Conservation (phyloP, 92 coral and sea anemone species). For the Heliopora coerulea region DNA sequence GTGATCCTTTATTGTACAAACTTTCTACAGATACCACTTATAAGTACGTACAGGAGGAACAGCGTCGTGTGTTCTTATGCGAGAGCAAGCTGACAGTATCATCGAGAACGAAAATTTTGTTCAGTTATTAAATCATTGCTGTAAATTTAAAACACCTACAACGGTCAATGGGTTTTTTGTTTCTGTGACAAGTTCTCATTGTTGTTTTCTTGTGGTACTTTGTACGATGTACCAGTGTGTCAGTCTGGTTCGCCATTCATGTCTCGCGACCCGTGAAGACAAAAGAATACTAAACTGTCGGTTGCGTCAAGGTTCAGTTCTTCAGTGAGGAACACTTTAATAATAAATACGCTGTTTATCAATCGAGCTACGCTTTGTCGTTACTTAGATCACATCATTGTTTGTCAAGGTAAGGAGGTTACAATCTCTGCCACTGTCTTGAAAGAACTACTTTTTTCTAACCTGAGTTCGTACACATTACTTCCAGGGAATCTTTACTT, state of each 20-base stretch:
- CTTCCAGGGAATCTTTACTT: too few relatives aligned
- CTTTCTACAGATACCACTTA: too few relatives aligned
- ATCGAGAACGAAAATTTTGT: too few relatives aligned
- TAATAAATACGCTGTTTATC: slow-evolving; percentile 27
- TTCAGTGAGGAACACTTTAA: slow-evolving; percentile 10
- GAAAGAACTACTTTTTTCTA: not conserved
- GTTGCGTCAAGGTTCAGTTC: slow-evolving; percentile 7
- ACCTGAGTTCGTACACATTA: too few relatives aligned
- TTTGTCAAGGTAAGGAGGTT: slow-evolving; percentile 39
- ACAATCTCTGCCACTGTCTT: not conserved
- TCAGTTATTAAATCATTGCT: too few relatives aligned
- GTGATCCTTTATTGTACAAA: too few relatives aligned
- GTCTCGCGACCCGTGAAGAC: slow-evolving; percentile 26
- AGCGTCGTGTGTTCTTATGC: too few relatives aligned
- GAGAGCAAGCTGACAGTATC: too few relatives aligned
- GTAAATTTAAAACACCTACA: too few relatives aligned
- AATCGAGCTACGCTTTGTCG: slow-evolving; percentile 8
- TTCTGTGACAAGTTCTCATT: not conserved
- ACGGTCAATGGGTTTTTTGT: not conserved
- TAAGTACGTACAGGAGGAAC: too few relatives aligned
- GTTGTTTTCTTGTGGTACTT: slow-evolving; percentile 16
- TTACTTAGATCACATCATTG: slow-evolving; percentile 21
- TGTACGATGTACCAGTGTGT: slow-evolving; percentile 3
- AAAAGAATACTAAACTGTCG: slow-evolving; percentile 4
- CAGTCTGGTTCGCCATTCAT: slow-evolving; percentile 29